Base-by-base conservation (phyloP, 2,797 vertebrate species). In the Eulemur rubriventer region DNA sequence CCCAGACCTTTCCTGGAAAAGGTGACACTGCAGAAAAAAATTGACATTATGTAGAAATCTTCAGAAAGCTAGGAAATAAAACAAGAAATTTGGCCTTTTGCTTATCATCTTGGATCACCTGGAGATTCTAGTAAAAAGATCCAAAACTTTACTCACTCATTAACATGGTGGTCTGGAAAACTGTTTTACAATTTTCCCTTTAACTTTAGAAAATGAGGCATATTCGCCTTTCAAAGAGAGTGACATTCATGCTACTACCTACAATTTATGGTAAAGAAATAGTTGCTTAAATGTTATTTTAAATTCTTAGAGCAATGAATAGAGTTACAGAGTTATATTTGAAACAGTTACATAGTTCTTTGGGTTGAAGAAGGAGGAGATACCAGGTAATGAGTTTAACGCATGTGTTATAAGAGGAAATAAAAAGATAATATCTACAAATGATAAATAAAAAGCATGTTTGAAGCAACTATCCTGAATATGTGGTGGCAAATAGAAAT, bases 41-140 rank as follows among this genome's bases (percentile, higher is more conserved):
- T 97, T 78, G 98, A 98, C 93, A 96, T 98, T 98, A 99, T 99
- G 98, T 99, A 99, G 94, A 99, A 99, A 98, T 99, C 99, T 4
- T 98, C 98, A 97, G 99, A 99, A 98, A 99, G 26, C 79, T 86
- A 41, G 17, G 80, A 24, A 79, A 89, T 96, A 87, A 96, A 97
- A 96, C 91, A 96, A 97, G 76, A 72, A 33, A 52, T 96, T 93
- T 96, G 63, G 57, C 89, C 94, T 70, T 70, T 84, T 96, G 65
- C 65, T 50, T 91, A 3, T 48, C 95, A 63, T 89, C 78, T 30
- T 93, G 96, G 57, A 89, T 91, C 69, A 88, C 46, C 88, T 70
- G 48, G 70, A 10, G 70, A 82, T 61, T 81, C 59, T 57, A 38
- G 43, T 59, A 57, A 92, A 97, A 96, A 82, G 61, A 82, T 84